A percentile compares a stretch with the other conserved stretches of the same genome.
phyloP scores from a whole-genome alignment of 2,888 invertebrate species.

The Calephelis perditalis region DNA sequence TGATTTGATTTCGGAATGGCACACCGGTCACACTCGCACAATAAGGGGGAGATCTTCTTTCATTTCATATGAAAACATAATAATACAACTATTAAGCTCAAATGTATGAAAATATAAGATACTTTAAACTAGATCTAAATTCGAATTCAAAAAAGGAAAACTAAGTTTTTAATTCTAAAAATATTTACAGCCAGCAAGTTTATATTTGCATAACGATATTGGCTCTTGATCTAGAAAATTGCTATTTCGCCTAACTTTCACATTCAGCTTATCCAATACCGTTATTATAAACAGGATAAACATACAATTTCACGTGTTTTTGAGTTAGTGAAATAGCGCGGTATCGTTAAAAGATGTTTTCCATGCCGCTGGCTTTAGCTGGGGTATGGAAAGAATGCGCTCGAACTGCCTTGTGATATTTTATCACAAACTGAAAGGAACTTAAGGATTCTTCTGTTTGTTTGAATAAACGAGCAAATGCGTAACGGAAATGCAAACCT shows the following conservation, averaged over 20 bases:
- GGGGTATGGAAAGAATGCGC: conserved; percentile 60
- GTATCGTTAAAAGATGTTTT: conserved; percentile 57
- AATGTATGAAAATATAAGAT: too few relatives aligned
- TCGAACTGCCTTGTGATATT: conserved; percentile 59
- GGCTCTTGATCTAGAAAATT: conserved; percentile 16
- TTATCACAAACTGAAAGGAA: conserved; percentile 59
- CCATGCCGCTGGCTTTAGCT: conserved; percentile 50
- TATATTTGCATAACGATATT: conserved; percentile 9
- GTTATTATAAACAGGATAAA: conserved; percentile 12
- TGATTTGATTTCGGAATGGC: too few relatives aligned
- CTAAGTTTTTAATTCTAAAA: too few relatives aligned
- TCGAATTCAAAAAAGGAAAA: too few relatives aligned
- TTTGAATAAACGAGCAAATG: conserved; percentile 64
- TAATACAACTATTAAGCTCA: too few relatives aligned
- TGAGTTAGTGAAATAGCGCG: conserved; percentile 29
- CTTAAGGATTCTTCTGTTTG: conserved; percentile 58
- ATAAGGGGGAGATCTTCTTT: too few relatives aligned
- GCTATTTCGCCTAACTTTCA: conserved; percentile 1
- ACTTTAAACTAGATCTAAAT: too few relatives aligned
- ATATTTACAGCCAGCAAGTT: too few relatives aligned
- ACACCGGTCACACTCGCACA: too few relatives aligned
- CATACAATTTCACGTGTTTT: conserved; percentile 15
- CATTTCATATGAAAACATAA: too few relatives aligned
- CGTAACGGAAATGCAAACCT: conserved; percentile 61
- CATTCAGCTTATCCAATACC: neutral